A percentile compares a stretch with the other conserved stretches of the same genome.
Conservation (phyloP, 2,113 vertebrate genomes). For the Xiphophorus maculatus region DNA sequence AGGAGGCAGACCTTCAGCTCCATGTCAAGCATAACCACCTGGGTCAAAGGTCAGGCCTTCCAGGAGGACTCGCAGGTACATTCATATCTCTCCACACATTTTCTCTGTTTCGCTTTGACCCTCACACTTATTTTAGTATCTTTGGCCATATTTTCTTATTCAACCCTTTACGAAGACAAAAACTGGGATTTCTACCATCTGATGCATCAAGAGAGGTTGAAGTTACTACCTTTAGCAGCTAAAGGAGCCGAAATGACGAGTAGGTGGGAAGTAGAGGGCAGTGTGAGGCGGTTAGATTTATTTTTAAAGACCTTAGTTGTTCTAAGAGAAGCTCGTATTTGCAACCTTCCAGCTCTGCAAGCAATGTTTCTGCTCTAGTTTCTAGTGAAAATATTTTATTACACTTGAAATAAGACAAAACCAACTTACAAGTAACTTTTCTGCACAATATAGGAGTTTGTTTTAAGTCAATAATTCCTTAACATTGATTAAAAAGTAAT, state of each 20-base stretch:
- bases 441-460: no score
- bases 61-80: slow-evolving; percentile 76
- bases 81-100: not conserved
- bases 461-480: no score
- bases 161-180: not conserved
- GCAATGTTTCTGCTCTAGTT: no score
- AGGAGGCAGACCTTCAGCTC: slow-evolving; percentile 93
- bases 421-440: no score
- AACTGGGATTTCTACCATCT: no score
- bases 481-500: no score
- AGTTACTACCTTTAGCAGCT: not conserved
- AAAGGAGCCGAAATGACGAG: not conserved
- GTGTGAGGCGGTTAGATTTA: not conserved
- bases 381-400: no score
- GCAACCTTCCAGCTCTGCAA: not conserved
- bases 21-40: slow-evolving; percentile 97
- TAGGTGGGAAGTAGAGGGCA: not conserved
- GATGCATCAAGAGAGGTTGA: not conserved
- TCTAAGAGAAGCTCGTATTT: not conserved
- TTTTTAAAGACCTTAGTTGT: not conserved
- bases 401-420: no score
- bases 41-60: slow-evolving; percentile 82
- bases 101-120: not conserved
- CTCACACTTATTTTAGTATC: no score
- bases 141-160: not conserved